Conservation (phyloP, 2,888 invertebrate genomes). For the Hermaeophaga mercurialis region DNA sequence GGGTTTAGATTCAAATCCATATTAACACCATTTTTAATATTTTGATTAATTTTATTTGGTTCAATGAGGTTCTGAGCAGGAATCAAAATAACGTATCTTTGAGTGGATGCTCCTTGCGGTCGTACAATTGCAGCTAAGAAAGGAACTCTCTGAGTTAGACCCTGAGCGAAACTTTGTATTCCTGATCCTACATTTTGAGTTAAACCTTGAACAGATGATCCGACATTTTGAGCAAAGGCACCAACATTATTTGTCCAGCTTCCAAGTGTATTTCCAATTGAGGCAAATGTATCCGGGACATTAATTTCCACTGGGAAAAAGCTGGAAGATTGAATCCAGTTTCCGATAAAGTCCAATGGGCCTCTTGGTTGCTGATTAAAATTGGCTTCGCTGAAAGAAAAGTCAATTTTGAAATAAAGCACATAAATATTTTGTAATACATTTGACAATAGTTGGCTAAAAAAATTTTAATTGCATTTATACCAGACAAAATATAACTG, state of each 20-base stretch:
- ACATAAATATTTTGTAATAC: too few relatives aligned
- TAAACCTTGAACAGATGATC: conserved; percentile 37
- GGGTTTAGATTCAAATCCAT: neutral
- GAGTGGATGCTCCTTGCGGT: conserved; percentile 25
- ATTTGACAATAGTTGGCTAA: too few relatives aligned
- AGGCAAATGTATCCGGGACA: conserved; percentile 63
- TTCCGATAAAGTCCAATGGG: conserved; percentile 52
- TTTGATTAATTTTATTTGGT: neutral
- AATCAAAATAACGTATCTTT: conserved; percentile 31
- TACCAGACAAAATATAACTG: too few relatives aligned
- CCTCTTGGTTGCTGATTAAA: conserved; percentile 36
- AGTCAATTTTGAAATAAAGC: too few relatives aligned
- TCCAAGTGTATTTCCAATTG: conserved; percentile 41
- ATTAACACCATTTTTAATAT: neutral
- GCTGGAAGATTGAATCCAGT: conserved; percentile 61
- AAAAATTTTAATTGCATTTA: too few relatives aligned
- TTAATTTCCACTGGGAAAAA: conserved; percentile 69
- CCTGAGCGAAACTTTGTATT: conserved; percentile 36
- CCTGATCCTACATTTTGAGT: conserved; percentile 41
- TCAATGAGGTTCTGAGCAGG: conserved; percentile 23
- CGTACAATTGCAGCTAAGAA: conserved; percentile 34
- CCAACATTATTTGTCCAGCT: conserved; percentile 36
- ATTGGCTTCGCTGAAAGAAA: conserved; percentile 21
- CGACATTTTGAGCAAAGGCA: conserved; percentile 39
- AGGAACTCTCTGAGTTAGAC: conserved; percentile 38